phyloP scores from a whole-genome alignment of 2,888 invertebrate species.

The Drosophila anomelani region DNA sequence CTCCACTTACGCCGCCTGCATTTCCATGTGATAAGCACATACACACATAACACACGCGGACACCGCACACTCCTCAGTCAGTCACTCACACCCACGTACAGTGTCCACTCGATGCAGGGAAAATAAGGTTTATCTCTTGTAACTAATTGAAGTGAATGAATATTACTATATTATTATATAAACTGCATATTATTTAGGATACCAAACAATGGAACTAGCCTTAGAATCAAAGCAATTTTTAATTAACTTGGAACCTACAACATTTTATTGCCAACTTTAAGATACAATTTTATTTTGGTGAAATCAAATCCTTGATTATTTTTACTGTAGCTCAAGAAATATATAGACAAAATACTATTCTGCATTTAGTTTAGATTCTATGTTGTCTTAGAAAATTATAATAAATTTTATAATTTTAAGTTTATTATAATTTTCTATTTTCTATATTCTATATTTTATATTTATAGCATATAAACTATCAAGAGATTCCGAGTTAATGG shows the following conservation, averaged over 20 bases:
- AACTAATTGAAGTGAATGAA: no score
- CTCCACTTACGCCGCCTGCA: constrained; percentile 66
- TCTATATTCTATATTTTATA: no score
- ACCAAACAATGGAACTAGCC: background rate
- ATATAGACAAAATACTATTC: background rate
- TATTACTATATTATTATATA: no score
- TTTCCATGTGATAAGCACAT: constrained; percentile 64
- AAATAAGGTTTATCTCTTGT: background rate
- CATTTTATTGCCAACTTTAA: background rate
- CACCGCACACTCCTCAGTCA: constrained; percentile 32
- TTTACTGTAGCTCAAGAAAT: background rate
- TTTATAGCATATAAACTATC: background rate
- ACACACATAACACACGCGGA: constrained; percentile 19
- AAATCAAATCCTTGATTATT: background rate
- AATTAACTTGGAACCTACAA: background rate
- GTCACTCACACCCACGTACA: constrained; percentile 33
- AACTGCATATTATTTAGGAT: no score
- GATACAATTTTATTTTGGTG: background rate
- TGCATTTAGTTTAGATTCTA: no score
- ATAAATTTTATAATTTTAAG: no score
- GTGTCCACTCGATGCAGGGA: background rate
- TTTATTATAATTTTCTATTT: no score
- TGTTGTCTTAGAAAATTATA: background rate
- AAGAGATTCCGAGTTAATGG: background rate
- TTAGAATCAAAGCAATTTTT: background rate